These are phyloP conservation scores for Myathropa florea DNA, from an alignment of 2,888 invertebrate species.

Conservation along the genomic window DNA sequence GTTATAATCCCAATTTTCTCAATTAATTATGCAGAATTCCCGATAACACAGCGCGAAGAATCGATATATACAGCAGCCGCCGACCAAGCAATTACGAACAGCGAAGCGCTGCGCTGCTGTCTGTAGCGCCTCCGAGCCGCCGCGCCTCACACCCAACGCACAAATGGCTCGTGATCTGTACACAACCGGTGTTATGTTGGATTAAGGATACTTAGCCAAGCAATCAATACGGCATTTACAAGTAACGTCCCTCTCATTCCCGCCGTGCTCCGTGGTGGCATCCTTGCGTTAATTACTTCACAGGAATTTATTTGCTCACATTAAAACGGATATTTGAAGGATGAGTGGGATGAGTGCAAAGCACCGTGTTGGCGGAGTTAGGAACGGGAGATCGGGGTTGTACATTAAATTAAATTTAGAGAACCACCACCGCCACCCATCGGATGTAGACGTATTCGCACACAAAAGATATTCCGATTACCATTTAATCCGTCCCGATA, in stretches of 20 bases:
- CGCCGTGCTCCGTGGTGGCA: background rate
- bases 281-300: conserved; percentile 51
- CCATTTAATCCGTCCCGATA: conserved; percentile 15
- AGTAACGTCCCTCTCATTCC: background rate
- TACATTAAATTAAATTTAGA: conserved; percentile 36
- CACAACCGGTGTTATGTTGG: conserved; percentile 10
- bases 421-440: background rate
- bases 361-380: background rate
- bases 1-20: conserved; percentile 29
- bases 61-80: background rate
- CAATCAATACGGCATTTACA: conserved; percentile 46
- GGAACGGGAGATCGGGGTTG: background rate
- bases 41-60: conserved; percentile 14
- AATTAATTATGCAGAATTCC: conserved; percentile 46
- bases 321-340: conserved; percentile 20
- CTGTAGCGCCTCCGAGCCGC: background rate
- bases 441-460: background rate
- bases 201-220: conserved; percentile 39
- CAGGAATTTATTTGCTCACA: conserved; percentile 47
- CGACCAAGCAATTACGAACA: conserved; percentile 29
- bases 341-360: background rate
- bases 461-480: conserved; percentile 6
- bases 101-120: too few relatives aligned
- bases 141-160: background rate
- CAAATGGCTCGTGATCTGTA: background rate